A percentile compares a stretch with the other conserved stretches of the same genome.
These are phyloP conservation scores for Notodromas monacha DNA, from an alignment of 2,888 invertebrate genomes.

Conservation along the genomic window DNA sequence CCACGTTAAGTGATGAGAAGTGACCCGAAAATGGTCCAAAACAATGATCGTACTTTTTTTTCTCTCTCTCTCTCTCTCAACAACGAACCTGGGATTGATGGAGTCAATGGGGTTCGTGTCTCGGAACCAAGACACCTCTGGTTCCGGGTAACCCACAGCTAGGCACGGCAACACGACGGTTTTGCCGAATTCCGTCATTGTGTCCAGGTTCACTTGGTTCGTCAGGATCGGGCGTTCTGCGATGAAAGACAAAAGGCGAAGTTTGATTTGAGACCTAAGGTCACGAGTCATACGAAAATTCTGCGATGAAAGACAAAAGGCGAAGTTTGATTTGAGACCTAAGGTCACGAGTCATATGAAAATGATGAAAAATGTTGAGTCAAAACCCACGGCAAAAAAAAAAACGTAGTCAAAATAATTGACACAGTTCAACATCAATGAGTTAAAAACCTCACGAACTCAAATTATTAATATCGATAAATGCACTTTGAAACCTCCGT, in stretches of 20 bases:
- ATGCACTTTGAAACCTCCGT: no score
- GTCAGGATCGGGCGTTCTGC: slow-evolving; percentile 41
- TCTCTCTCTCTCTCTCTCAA: no score
- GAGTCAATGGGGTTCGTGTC: slow-evolving; percentile 18
- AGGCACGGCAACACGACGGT: slow-evolving; percentile 47
- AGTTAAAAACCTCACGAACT: no score
- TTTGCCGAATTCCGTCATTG: slow-evolving; percentile 49
- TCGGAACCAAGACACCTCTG: slow-evolving; percentile 54
- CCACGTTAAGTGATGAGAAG: no score
- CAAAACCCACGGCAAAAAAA: no score
- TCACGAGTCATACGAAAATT: slow-evolving; percentile 14
- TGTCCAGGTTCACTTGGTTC: slow-evolving; percentile 35
- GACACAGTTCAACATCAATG: no score
- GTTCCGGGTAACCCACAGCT: slow-evolving; percentile 51
- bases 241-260: slow-evolving; percentile 9
- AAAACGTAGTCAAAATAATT: no score
- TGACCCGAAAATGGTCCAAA: no score
- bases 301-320: slow-evolving; percentile 15
- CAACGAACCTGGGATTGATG: background rate
- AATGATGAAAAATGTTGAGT: no score
- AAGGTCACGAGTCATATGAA: background rate
- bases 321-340: background rate
- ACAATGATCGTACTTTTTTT: no score
- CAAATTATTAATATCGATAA: no score
- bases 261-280: background rate